A percentile compares a stretch with the other conserved stretches of the same genome.
phyloP scores from a whole-genome alignment of 2,113 vertebrate species.

The Hirundichthys speculiger region DNA sequence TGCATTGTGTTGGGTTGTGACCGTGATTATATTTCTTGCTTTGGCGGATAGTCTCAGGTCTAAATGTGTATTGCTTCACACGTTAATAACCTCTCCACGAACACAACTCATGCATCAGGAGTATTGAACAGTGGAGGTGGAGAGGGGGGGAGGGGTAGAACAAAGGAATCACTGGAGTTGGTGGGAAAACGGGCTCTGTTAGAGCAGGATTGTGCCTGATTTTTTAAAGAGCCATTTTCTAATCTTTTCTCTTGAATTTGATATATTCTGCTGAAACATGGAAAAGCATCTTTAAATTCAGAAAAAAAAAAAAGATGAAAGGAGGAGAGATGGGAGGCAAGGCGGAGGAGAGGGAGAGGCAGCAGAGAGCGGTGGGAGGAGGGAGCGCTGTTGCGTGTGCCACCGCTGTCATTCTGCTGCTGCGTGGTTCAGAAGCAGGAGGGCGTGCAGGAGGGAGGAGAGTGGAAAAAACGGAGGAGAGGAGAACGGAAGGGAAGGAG shows the following conservation, averaged over 20 bases:
- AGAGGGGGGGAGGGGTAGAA: slow-evolving; percentile 74
- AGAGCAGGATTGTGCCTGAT: slow-evolving; percentile 26
- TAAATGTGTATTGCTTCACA: slow-evolving; percentile 12
- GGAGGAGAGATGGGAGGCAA: slow-evolving; percentile 57
- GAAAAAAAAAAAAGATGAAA: slow-evolving; percentile 23
- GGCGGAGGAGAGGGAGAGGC: slow-evolving; percentile 65
- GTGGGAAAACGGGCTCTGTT: slow-evolving; percentile 47
- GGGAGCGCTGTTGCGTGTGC: slow-evolving; percentile 73
- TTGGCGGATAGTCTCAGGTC: slow-evolving; percentile 21
- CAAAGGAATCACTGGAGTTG: slow-evolving; percentile 70
- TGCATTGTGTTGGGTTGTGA: slow-evolving; percentile 22
- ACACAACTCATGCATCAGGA: slow-evolving; percentile 48
- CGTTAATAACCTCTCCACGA: slow-evolving; percentile 31
- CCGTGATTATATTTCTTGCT: slow-evolving; percentile 13
- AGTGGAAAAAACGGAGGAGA: slow-evolving; percentile 65
- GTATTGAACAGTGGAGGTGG: slow-evolving; percentile 61
- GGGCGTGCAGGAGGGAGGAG: slow-evolving; percentile 76
- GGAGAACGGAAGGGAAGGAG: slow-evolving; percentile 60
- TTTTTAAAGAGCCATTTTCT: slow-evolving; percentile 36
- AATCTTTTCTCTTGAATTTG: slow-evolving; percentile 54
- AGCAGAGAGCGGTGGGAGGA: slow-evolving; percentile 70
- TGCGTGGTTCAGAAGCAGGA: slow-evolving; percentile 77
- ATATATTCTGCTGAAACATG: slow-evolving; percentile 64
- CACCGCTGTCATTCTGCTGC: slow-evolving; percentile 83
- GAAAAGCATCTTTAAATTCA: slow-evolving; percentile 73